Conservation (phyloP, 1,140 invertebrate species). For the Tachypleus tridentatus region DNA sequence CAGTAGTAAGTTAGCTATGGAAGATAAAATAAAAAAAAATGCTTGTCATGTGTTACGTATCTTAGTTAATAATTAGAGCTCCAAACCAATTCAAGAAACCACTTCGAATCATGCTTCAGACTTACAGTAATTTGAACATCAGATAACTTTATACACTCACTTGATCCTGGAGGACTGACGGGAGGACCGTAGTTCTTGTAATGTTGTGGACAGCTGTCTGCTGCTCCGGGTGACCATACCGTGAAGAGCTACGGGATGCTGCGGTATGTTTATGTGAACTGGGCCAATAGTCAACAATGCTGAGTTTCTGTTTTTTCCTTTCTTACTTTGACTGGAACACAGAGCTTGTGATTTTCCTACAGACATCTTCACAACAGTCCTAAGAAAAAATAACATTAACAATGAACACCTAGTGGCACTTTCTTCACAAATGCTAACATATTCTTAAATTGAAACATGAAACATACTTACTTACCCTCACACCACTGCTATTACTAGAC, state of each 20-base stretch:
- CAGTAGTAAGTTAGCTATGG: too few relatives aligned
- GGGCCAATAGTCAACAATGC: constrained; percentile 74
- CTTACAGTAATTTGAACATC: too few relatives aligned
- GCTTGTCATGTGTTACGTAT: too few relatives aligned
- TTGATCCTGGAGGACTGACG: constrained; percentile 21
- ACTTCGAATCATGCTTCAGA: too few relatives aligned
- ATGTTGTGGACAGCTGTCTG: constrained; percentile 78
- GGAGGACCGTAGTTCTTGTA: constrained; percentile 44
- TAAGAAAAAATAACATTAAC: constrained; percentile 28
- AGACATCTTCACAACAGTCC: constrained; percentile 84
- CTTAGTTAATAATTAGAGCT: too few relatives aligned
- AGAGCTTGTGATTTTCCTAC: constrained; percentile 83
- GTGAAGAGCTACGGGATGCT: constrained; percentile 90
- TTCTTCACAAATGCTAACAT: too few relatives aligned
- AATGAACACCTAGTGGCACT: too few relatives aligned
- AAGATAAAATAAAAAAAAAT: too few relatives aligned
- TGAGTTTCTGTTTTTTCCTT: constrained; percentile 51
- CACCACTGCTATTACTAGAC: too few relatives aligned
- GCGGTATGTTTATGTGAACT: constrained; percentile 86
- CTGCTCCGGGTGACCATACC: constrained; percentile 93
- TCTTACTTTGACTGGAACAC: constrained; percentile 50
- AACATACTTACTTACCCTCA: too few relatives aligned
- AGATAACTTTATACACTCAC: neutral
- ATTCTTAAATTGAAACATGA: too few relatives aligned
- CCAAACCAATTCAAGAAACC: too few relatives aligned